Percentiles rank a stretch among this genome's conserved stretches.
Conservation (phyloP, 2,113 vertebrate genomes). For the Corynorhinus townsendii region DNA sequence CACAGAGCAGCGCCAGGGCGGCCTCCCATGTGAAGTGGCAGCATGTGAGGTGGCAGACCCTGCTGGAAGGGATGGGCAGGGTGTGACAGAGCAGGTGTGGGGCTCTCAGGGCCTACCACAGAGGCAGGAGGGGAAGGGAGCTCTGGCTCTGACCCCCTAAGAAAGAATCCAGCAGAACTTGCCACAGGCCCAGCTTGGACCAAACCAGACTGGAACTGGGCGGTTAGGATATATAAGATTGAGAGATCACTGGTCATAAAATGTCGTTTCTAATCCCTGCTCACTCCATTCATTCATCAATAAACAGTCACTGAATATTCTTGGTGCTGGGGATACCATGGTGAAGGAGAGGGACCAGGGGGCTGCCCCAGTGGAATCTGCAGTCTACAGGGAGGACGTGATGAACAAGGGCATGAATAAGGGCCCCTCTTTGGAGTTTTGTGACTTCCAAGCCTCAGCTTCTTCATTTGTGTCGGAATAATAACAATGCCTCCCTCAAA, state of each 20-base stretch:
- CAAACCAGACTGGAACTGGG: neutral
- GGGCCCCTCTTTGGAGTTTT: neutral
- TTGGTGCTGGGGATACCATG: neutral
- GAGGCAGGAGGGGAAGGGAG: neutral
- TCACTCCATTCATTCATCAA: neutral
- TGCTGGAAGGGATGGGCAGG: neutral
- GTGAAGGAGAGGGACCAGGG: neutral
- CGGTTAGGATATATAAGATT: neutral
- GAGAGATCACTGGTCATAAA: neutral
- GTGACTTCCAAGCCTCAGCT: neutral
- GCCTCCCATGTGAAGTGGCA: neutral
- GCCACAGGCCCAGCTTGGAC: neutral
- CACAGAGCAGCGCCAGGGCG: too few relatives aligned
- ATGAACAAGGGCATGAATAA: neutral
- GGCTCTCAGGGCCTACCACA: neutral
- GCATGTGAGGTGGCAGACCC: neutral
- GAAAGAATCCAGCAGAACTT: neutral
- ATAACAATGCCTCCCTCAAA: neutral
- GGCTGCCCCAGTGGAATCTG: neutral
- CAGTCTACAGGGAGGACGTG: neutral
- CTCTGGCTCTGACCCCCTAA: neutral
- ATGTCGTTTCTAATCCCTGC: neutral
- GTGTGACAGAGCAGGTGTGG: neutral
- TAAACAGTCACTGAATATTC: neutral
- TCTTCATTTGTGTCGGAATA: neutral